Evolutionary conservation across 2,797 vertebrate species (phyloP).

Genomic region (Carcharodon carcharias): DNA sequence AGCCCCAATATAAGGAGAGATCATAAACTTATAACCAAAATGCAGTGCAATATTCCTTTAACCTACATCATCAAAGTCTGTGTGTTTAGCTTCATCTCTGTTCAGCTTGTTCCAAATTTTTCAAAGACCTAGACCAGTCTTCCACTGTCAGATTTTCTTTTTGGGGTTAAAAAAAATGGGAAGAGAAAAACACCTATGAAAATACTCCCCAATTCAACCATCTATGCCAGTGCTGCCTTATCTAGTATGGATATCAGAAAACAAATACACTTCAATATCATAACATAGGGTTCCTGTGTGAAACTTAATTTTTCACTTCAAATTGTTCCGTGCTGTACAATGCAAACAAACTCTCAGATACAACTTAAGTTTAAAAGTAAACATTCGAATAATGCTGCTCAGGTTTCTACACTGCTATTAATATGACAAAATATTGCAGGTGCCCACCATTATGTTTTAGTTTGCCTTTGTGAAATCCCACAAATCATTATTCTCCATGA

Average conservation of each 20-base stretch:
- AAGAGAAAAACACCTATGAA: not conserved
- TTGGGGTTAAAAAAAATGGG: too few relatives aligned
- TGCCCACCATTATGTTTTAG: not conserved
- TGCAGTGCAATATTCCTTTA: not conserved
- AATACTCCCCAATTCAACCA: not conserved
- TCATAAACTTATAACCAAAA: not conserved
- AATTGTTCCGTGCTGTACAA: not conserved
- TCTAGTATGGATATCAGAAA: not conserved
- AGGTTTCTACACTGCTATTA: not conserved
- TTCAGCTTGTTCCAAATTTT: not conserved
- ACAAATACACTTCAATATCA: not conserved
- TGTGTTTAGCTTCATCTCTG: not conserved
- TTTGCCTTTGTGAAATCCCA: not conserved
- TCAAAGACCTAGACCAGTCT: not conserved
- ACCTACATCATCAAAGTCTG: not conserved
- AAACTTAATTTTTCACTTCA: not conserved
- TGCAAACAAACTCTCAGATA: not conserved
- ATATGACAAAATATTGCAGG: not conserved
- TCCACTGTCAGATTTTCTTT: not conserved
- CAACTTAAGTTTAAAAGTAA: not conserved
- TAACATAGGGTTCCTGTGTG: not conserved
- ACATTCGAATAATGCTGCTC: too few relatives aligned
- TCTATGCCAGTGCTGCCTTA: not conserved
- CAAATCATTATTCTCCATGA: not conserved
- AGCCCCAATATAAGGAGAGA: not conserved